Evolutionary conservation across 2,888 invertebrate species (phyloP).

Genomic region (Adineta ricciae): DNA sequence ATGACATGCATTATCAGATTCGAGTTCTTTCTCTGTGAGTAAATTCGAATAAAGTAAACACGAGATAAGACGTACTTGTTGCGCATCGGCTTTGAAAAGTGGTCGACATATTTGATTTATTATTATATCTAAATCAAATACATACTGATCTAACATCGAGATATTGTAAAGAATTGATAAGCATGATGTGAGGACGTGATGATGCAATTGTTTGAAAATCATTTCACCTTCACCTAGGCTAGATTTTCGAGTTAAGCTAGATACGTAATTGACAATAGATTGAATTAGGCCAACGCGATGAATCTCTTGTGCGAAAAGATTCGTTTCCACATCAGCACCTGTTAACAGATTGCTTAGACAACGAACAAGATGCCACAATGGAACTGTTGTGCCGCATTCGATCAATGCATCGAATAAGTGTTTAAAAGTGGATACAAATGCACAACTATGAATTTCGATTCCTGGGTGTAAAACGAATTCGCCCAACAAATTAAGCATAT

Average conservation of each 20-base stretch:
- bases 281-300: not conserved
- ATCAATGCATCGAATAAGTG: not conserved
- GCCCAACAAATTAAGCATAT: not conserved
- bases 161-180: constrained; percentile 6
- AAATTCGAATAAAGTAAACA: constrained; percentile 15
- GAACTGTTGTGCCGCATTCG: constrained; percentile 7
- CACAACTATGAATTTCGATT: not conserved
- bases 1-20: not conserved
- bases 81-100: not conserved
- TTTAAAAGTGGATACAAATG: not conserved
- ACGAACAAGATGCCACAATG: not conserved
- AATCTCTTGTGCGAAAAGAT: not conserved
- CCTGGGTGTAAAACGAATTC: not conserved
- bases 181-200: not conserved
- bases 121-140: not conserved
- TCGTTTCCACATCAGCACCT: not conserved
- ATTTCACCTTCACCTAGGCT: not conserved
- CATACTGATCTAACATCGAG: not conserved
- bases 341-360: constrained; percentile 11
- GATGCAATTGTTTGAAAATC: constrained; percentile 6
- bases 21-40: not conserved
- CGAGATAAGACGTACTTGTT: not conserved
- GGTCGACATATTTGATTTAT: not conserved
- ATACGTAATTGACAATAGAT: not conserved
- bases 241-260: not conserved